A percentile compares a stretch with the other conserved stretches of the same genome.
Conservation (phyloP, 2,113 vertebrate genomes). For the Bubo blakistoni region DNA sequence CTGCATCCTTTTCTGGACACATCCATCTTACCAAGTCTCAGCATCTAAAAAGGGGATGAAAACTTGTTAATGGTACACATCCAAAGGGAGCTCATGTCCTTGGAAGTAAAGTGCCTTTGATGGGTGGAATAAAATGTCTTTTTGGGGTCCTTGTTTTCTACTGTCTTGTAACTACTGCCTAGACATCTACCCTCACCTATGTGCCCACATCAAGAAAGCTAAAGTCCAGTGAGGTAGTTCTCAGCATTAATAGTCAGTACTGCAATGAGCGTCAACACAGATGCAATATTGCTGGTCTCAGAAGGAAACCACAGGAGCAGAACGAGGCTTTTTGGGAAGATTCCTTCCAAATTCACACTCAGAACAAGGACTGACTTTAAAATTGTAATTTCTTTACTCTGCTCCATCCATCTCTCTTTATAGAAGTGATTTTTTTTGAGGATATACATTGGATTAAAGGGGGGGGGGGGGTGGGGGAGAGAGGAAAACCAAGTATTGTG, state of each 20-base stretch:
- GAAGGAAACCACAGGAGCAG: neutral
- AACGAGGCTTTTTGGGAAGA: neutral
- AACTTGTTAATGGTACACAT: rapidly evolving
- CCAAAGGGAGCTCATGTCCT: neutral
- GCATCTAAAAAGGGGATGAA: neutral
- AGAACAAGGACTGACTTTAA: neutral
- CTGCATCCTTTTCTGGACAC: neutral
- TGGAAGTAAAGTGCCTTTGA: neutral
- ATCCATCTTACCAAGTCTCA: neutral
- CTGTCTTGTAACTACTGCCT: neutral
- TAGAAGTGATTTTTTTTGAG: neutral
- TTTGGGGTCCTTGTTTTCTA: neutral
- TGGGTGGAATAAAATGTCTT: neutral
- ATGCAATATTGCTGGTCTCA: neutral
- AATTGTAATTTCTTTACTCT: neutral
- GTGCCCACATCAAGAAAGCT: neutral
- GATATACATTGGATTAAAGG: neutral
- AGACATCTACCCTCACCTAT: neutral
- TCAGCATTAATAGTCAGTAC: neutral
- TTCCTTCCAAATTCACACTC: neutral
- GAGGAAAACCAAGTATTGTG: neutral
- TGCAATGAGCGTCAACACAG: neutral
- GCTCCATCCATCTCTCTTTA: neutral
- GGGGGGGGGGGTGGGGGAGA: too few relatives aligned
- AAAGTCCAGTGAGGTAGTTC: neutral